These are phyloP conservation scores for Syngnathus acus DNA, from an alignment of 2,797 vertebrate genomes.

Conservation along the genomic window DNA sequence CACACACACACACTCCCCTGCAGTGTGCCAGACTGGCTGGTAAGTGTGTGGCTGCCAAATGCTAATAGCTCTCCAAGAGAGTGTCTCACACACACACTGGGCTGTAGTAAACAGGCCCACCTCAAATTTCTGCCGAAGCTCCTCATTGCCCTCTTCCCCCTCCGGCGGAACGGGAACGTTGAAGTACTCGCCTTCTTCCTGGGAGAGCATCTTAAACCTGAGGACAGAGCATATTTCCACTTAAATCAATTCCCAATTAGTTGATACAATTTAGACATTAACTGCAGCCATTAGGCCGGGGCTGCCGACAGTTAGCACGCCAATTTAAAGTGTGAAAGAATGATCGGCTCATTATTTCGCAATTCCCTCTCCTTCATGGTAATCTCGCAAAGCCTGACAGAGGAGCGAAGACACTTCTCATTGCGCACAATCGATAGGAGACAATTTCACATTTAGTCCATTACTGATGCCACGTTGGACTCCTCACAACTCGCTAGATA, in stretches of 20 bases:
- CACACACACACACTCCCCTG: constrained; percentile 26
- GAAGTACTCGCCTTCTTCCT: constrained; percentile 97
- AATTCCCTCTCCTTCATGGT: constrained; percentile 43
- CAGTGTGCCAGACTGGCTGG: constrained; percentile 65
- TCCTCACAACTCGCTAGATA: background rate
- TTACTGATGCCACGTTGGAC: constrained; percentile 8
- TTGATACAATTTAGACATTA: constrained; percentile 34
- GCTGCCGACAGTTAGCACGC: constrained; percentile 32
- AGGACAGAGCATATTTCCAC: constrained; percentile 31
- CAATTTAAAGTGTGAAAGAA: constrained; percentile 26
- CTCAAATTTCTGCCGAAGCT: constrained; percentile 94
- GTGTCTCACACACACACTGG: constrained; percentile 31
- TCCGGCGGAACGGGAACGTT: constrained; percentile 92
- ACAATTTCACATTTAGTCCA: constrained; percentile 12
- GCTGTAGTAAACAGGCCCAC: constrained; percentile 56
- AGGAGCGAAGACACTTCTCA: constrained; percentile 8
- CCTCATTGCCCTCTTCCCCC: constrained; percentile 89
- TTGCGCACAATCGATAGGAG: constrained; percentile 32
- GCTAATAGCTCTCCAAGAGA: constrained; percentile 55
- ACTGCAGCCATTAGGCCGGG: constrained; percentile 28
- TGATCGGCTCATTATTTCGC: constrained; percentile 35
- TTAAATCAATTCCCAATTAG: constrained; percentile 41
- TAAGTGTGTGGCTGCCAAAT: constrained; percentile 45
- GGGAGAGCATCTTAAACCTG: constrained; percentile 97
- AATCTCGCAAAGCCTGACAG: constrained; percentile 20